Percentiles rank a stretch among this genome's conserved stretches.
phyloP scores from a whole-genome alignment of 2,888 invertebrate species.

The Psococerastis gibbosa region DNA sequence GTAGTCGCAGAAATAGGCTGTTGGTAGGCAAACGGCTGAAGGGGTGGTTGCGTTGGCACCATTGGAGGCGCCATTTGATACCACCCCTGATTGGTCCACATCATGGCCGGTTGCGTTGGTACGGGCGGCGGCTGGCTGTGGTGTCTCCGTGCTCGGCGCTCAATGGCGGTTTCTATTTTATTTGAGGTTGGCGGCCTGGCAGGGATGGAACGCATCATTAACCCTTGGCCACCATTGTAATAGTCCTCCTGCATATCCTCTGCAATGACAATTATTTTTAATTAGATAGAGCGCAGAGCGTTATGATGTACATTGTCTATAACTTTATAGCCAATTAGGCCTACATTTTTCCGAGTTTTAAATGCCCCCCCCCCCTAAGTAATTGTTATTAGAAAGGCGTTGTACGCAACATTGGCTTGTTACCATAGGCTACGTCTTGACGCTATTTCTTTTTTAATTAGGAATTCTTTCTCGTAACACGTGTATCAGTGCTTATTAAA shows the following conservation, averaged over 20 bases:
- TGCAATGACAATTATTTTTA: too few species aligned
- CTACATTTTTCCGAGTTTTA: too few species aligned
- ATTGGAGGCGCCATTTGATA: not conserved
- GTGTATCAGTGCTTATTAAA: too few species aligned
- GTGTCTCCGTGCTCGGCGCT: not conserved
- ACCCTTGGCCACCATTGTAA: not conserved
- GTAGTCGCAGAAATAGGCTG: not conserved
- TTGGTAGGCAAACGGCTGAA: not conserved
- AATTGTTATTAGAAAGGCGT: too few species aligned
- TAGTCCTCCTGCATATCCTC: not conserved
- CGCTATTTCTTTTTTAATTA: too few species aligned
- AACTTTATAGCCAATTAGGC: too few species aligned
- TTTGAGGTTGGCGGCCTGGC: not conserved
- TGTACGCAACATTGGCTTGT: too few species aligned
- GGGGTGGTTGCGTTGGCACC: not conserved
- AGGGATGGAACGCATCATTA: not conserved
- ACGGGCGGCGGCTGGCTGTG: not conserved
- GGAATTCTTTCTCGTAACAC: too few species aligned
- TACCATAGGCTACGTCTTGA: too few species aligned
- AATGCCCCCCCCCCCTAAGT: too few species aligned
- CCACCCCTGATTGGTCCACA: not conserved
- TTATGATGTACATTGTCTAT: too few species aligned
- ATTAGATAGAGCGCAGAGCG: too few species aligned
- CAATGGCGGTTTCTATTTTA: not conserved
- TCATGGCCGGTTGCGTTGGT: not conserved